Evolutionary conservation across 2,797 vertebrate genomes (phyloP), one percentile per base, ranked within the genome.

Genomic region (Sebastes cheni): DNA sequence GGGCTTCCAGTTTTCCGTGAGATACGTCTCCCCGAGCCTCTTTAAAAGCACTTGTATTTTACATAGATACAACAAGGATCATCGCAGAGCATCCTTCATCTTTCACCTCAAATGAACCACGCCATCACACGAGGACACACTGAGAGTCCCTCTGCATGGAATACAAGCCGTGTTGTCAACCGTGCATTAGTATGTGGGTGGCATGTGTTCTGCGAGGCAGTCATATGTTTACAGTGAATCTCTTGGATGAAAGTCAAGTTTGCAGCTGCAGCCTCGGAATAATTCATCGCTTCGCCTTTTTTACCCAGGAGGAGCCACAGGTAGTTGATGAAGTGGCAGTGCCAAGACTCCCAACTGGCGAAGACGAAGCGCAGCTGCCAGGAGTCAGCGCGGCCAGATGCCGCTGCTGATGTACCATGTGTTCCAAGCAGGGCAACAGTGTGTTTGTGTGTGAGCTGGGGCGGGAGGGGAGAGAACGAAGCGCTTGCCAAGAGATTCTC

Each of bases 341-440:
- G 96, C 96, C 96, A 96, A 96, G 94, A 93, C 94, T 96, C 95
- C 96, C 96, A 97, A 96, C 95, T 97, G 96, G 96, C 90, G 91
- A 95, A 95, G 94, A 95, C 90, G 94, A 96, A 95, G 95, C 94
- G 90, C 96, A 97, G 96, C 96, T 97, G 97, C 95, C 93, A 94
- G 91, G 94, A 96, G 95, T 96, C 95, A 95, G 89, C 90, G 86
- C 92, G 93, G 96, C 95, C 97, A 97, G 96, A 97, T 97, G 97
- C 94, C 95, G 95, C 92, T 89, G 95, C 94, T 94, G 93, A 96
- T 94, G 93, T 94, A 95, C 96, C 96, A 96, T 96, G 96, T 96
- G 97, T 97, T 96, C 95, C 93, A 95, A 96, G 94, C 94, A 93
- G 96, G 96, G 95, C 95, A 95, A 93, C 93, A 93, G 94, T 93